Conservation (phyloP, 2,888 invertebrate genomes). For the Morpho helenor region DNA sequence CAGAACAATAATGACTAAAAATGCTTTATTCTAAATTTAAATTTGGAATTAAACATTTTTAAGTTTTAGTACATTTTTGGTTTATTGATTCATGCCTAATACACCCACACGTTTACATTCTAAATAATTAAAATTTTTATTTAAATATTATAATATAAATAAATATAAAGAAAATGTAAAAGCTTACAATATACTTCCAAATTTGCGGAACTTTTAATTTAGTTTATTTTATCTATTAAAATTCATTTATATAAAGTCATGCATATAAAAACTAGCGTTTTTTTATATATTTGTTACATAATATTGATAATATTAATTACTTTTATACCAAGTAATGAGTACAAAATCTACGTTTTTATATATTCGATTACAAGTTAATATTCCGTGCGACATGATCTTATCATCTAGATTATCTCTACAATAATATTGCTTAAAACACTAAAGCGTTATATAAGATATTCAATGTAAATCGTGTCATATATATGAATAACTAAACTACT, state of each 20-base stretch:
- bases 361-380: constrained; percentile 1
- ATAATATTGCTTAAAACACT: constrained; percentile 28
- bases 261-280: neutral
- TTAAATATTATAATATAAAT: too few species aligned
- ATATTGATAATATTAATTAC: neutral
- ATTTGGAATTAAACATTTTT: too few species aligned
- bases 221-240: neutral
- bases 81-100: too few species aligned
- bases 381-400: constrained; percentile 8
- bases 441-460: constrained; percentile 19
- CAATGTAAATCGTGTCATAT: constrained; percentile 12
- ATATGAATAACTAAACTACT: constrained; percentile 20
- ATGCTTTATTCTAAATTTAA: too few species aligned
- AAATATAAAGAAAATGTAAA: too few species aligned
- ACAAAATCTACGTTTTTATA: constrained; percentile 17
- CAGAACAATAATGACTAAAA: too few species aligned
- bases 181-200: too few species aligned
- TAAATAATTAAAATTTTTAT: too few species aligned
- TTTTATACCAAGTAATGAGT: constrained; percentile 4
- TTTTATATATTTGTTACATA: neutral
- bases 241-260: neutral
- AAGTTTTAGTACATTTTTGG: too few species aligned
- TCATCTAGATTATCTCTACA: constrained; percentile 12
- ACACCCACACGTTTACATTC: too few species aligned
- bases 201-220: too few species aligned